Evolutionary conservation across 2,797 vertebrate species (phyloP), one percentile per base, ranked within the genome.

Genomic region (Phoeniculus purpureus): DNA sequence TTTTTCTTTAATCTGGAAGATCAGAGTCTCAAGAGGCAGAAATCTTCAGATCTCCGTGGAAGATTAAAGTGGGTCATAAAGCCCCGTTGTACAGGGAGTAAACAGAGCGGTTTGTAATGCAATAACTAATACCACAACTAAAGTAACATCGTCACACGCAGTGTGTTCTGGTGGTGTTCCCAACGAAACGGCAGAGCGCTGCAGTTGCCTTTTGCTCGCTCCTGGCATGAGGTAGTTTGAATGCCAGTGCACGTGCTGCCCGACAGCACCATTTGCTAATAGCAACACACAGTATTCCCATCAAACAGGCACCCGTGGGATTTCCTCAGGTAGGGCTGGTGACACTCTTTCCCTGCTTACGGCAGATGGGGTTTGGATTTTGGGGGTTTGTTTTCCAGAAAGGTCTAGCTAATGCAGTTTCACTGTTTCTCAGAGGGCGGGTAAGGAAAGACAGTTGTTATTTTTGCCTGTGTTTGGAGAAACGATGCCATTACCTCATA

Each of bases 11-110:
- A 83, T 91, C 78, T 93, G 48, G 11, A 81, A n/a, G 64, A 71
- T 88, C 34, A 87, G 87, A 92, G 56, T 45, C 85, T 87, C 81
- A 83, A 94, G 81, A 71, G 32, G n/a, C 47, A 93, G 76, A 87
- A 88, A n/a, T 50, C 73, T 87, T 87, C 32, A 79, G n/a, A 77
- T 86, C 61, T 91, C 71, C 51, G 32, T 27, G 43, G 64, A 85
- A 45, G 31, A 76, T 4, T 84, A 75, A 87, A 89, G 43, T 60
- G 51, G 55, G 62, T 94, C 79, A 90, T 59, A 92, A 93, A 25
- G 7, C 22, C 27, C 37, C 55, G 59, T 90, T 87, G 72, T 47
- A 15, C 27, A 32, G 12, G 40, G 34, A 55, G 37, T 45, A 88
- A 81, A 86, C n/a, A 81, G 54, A 92, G 23, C 16, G 32, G 47